Evolutionary conservation across 2,888 invertebrate genomes (phyloP), one percentile per base, ranked within the genome.

Genomic region (Sussaba pulchella): DNA sequence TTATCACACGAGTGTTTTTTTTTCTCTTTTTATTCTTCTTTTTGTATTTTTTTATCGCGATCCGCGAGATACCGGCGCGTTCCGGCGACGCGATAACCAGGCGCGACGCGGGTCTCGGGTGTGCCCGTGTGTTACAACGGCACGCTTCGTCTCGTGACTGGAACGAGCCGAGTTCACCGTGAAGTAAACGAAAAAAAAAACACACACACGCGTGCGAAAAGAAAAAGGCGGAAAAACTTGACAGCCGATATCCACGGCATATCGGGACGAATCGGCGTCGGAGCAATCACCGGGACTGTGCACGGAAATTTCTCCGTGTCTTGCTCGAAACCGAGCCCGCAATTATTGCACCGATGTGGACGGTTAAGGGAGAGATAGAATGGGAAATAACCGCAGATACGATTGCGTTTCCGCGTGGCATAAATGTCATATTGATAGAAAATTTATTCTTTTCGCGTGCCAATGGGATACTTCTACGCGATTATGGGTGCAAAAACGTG

Each of bases 1-100:
- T 84, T 87, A 87, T 86, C 86, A 76, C 78, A 71, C 79, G 72
- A 72, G 70, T 64, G 78, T 82, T 64, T 12, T 66, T 71, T 66
- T 52, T 50, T 57, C 19, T 21, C 6, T 47, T 69, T 21, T 57
- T 17, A 14, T 69, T 54, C 5, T 54, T 24, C 45, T 50, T 50
- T 50, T 57, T 31, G 2, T 12, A 59, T 71, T 66, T 52, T 43
- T 78, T 78, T 52, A 82, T 82, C 82, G 59, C 69, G 79, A 82
- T 84, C 64, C 24, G 19, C 63, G 74, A 70, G 82, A 84, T 84
- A 84, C 52, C 74, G 63, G 50, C 74, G 72, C 61, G 59, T 70
- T 70, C 59, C 57, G 71, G 71, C 70, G 69, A 76, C 77, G 47
- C 75, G 82, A 82, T 83, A 83, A 78, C 74, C 54, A 24, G n/a